Evolutionary conservation across 2,888 invertebrate species (phyloP), one percentile per base, ranked within the genome.

Genomic region (Herminia tarsipennalis): DNA sequence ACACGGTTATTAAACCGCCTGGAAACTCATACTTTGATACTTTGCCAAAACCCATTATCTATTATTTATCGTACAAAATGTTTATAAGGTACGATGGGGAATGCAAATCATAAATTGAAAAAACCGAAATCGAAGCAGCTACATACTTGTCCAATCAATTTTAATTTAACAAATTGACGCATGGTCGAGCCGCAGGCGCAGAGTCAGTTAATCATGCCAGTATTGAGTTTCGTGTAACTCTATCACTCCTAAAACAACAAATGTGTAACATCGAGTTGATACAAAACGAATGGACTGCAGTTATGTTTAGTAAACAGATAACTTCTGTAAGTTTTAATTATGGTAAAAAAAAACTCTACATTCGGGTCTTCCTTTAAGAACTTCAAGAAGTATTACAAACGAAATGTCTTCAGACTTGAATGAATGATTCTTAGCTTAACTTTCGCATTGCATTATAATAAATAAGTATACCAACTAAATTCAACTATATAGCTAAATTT

Each of bases 91-190:
- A 27, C 8, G 13, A 13, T n/a, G n/a, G 43, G 36, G 39, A 52
- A 49, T 45, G 28, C 29, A 12, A 36, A 37, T 44, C 21, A 50
- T 48, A 38, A 40, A 35, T 52, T 42, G 13, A 27, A 36, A 48
- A 38, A 40, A 42, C 30, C 13, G 12, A 47, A 57, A 50, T 55
- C 45, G 21, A 55, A 55, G 39, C 53, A 53, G 21, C 38, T 27
- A 32, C 22, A 49, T 49, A 52, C 39, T 50, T 48, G 56, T 56
- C 44, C 58, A 66, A 70, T 73, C 69, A 70, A 73, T 77, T 73
- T 68, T 63, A 57, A 73, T 73, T 72, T 67, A 67, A 66, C 63
- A 70, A 73, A 74, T 73, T 66, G 65, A 61, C 60, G 60, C 43
- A 50, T 35, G 34, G 45, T 46, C 41, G 45, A 47, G 36, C 46